Evolutionary conservation across 2,888 invertebrate genomes (phyloP).

Genomic region (Helicoverpa assulta): DNA sequence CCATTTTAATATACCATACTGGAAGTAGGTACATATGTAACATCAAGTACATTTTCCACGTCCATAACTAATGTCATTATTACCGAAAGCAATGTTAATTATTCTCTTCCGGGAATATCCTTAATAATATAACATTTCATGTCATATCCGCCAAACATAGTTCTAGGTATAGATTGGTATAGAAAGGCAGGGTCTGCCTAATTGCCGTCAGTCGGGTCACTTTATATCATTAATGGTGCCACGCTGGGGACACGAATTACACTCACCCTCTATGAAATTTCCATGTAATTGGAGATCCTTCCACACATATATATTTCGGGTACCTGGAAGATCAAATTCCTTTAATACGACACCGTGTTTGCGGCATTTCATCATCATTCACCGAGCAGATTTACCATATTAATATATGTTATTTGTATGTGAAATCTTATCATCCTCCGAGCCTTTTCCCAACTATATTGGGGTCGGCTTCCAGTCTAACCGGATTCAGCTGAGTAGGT

Average conservation of each 20-base stretch:
- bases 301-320: slow-evolving; percentile 53
- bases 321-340: slow-evolving; percentile 21
- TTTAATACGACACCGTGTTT: slow-evolving; percentile 15
- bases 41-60: background rate
- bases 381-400: background rate
- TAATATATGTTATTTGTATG: background rate
- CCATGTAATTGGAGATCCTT: slow-evolving; percentile 78
- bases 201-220: slow-evolving; percentile 62
- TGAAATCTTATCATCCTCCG: slow-evolving; percentile 12
- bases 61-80: background rate
- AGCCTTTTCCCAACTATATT: too few species aligned
- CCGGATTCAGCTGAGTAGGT: too few species aligned
- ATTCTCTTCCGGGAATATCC: slow-evolving; percentile 3
- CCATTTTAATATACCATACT: too few species aligned
- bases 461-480: too few species aligned
- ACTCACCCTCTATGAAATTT: slow-evolving; percentile 74
- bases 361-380: background rate
- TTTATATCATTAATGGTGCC: slow-evolving; percentile 73
- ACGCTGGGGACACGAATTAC: slow-evolving; percentile 65
- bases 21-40: background rate
- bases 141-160: slow-evolving; percentile 7
- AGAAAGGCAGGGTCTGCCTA: slow-evolving; percentile 45
- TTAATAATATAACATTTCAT: slow-evolving; percentile 10
- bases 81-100: background rate
- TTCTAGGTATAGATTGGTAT: slow-evolving; percentile 28